A percentile compares a stretch with the other conserved stretches of the same genome.
Conservation (phyloP, 2,113 vertebrate species). For the Chloroceryle aenea region DNA sequence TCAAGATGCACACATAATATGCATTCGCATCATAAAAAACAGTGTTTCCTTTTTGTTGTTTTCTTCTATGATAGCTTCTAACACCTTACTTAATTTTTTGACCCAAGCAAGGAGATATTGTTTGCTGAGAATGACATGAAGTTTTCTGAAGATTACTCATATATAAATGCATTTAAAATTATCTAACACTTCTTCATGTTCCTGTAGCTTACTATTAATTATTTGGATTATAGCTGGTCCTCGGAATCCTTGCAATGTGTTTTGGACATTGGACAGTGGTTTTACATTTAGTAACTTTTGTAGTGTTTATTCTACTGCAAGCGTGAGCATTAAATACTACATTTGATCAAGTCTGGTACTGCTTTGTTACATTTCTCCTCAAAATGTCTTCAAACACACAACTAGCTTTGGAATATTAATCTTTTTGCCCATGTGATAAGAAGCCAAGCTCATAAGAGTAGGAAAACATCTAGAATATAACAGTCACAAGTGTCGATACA, state of each 20-base stretch:
- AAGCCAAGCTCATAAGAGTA: background rate
- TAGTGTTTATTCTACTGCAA: background rate
- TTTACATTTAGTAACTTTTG: background rate
- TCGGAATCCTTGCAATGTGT: background rate
- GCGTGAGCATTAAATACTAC: background rate
- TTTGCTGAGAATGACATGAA: background rate
- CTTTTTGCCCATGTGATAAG: background rate
- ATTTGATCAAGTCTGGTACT: background rate
- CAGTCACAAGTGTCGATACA: constrained; percentile 31
- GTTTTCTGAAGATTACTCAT: background rate
- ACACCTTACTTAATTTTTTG: background rate
- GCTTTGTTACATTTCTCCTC: background rate
- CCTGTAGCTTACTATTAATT: background rate
- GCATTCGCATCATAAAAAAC: background rate
- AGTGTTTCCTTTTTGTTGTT: background rate
- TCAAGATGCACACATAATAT: background rate
- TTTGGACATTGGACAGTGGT: background rate
- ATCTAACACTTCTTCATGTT: background rate
- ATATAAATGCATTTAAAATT: background rate
- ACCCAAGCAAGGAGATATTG: background rate
- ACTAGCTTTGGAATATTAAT: background rate
- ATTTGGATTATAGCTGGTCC: background rate
- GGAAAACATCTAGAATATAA: background rate
- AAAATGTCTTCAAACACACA: background rate
- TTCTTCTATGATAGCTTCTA: background rate